Evolutionary conservation across 2,888 invertebrate genomes (phyloP).

Genomic region (Dasysyrphus albostriatus): DNA sequence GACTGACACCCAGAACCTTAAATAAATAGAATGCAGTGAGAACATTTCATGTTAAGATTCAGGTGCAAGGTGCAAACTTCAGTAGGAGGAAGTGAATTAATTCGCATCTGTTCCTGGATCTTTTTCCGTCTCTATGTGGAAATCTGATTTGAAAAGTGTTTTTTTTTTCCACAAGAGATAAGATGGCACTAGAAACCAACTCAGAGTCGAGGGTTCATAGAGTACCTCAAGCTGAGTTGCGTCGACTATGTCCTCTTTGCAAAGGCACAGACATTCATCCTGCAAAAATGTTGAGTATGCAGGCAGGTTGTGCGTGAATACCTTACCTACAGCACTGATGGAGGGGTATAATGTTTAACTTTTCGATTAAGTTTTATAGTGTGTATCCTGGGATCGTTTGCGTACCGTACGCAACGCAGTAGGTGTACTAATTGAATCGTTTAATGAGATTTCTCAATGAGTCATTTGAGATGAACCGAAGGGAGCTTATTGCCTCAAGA

Average conservation of each 20-base stretch:
- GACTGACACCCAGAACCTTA: background rate
- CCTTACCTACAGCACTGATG: background rate
- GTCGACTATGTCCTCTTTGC: background rate
- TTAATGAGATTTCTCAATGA: constrained; percentile 64
- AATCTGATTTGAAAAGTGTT: background rate
- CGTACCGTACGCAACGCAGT: constrained; percentile 49
- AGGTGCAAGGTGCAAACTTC: constrained; percentile 24
- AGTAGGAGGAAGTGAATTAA: constrained; percentile 53
- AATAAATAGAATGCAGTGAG: background rate
- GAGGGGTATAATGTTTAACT: constrained; percentile 50
- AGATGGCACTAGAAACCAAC: background rate
- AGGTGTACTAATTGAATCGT: constrained; percentile 63
- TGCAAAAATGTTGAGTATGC: constrained; percentile 1
- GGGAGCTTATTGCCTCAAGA: constrained; percentile 36
- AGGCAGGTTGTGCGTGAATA: constrained; percentile 27
- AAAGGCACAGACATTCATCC: background rate
- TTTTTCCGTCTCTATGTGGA: background rate
- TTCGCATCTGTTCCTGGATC: constrained; percentile 21
- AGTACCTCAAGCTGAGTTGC: background rate
- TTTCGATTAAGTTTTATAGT: constrained; percentile 52
- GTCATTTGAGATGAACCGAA: constrained; percentile 12
- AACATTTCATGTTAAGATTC: constrained; percentile 6
- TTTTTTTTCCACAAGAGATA: constrained; percentile 4
- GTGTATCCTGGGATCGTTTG: background rate
- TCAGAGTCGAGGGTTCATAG: constrained; percentile 15